Evolutionary conservation across 2,888 invertebrate genomes (phyloP), one percentile per base, ranked within the genome.

Genomic region (Hoplodrina ambigua): DNA sequence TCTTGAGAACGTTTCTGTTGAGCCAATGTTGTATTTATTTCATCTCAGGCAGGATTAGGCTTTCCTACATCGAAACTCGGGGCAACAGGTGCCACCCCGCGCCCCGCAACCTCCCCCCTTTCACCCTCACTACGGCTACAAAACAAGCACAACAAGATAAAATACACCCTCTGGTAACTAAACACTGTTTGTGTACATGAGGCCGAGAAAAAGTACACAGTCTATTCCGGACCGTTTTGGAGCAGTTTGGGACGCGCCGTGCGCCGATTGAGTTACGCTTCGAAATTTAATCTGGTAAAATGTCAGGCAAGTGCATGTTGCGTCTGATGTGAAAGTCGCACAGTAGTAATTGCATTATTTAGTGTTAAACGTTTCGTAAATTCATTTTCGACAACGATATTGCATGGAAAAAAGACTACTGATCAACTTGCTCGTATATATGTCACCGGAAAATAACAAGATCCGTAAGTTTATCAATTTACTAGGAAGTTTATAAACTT

Each of bases 11-110:
- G 80, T 85, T 86, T 72, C 75, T 85, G 82, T 74, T 73, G 84
- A 88, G 88, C 87, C 90, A 89, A 91, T 90, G 90, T 90, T 91
- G 91, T 93, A 92, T 93, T 93, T 94, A 94, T 94, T 94, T 93
- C 93, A 93, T 94, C 91, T 93, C 89, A 81, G 88, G 78, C 74
- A 87, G 91, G 93, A 94, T 95, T 94, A 94, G 93, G 89, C 91
- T 82, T 87, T 88, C 87, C 84, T 88, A 86, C 91, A 87, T 88
- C 89, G 90, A 87, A 90, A 87, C 87, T 87, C 84, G 87, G 85
- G 88, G 92, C 94, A 95, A 94, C 95, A 95, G 94, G 94, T 95
- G 92, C 90, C 87, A 69, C 78, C 85, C 78, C 76, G 66, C 74
- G 72, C 75, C 81, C 60, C 71, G 71, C 67, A 62, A n/a, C 75